phyloP scores from a whole-genome alignment of 2,888 invertebrate species.

The Lepidonotus clava region DNA sequence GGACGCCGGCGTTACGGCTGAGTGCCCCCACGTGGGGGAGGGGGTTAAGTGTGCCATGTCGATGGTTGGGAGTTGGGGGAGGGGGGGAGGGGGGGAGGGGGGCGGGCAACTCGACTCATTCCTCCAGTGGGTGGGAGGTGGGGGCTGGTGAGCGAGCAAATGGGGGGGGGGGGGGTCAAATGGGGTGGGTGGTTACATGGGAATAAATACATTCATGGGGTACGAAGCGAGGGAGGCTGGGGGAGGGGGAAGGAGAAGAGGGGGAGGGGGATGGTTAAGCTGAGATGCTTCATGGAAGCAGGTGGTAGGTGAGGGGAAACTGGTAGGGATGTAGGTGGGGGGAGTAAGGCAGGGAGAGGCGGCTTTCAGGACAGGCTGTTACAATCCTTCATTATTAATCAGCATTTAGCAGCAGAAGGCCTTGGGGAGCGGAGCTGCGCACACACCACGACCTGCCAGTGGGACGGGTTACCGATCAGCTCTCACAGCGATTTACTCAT shows the following conservation, averaged over 20 bases:
- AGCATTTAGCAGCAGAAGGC: too few species aligned
- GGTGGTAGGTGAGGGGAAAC: neutral
- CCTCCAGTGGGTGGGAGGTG: neutral
- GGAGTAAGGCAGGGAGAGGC: neutral
- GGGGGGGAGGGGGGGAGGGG: neutral
- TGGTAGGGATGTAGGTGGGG: neutral
- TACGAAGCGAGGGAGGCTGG: neutral
- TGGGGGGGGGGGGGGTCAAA: neutral
- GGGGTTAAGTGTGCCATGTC: neutral
- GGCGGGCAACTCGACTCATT: too few species aligned
- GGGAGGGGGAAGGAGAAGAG: neutral
- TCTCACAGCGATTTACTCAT: too few species aligned
- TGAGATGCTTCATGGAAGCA: neutral
- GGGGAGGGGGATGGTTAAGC: neutral
- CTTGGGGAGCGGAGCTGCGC: too few species aligned
- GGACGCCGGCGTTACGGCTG: too few species aligned
- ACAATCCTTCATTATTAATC: too few species aligned
- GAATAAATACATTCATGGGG: too few species aligned
- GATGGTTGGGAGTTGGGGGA: neutral
- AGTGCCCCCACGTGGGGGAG: too few species aligned
- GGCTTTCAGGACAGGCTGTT: too few species aligned
- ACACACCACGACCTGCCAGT: too few species aligned
- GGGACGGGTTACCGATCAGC: too few species aligned
- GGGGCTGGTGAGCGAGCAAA: too few species aligned
- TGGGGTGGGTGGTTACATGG: neutral